phyloP scores from a whole-genome alignment of 2,888 invertebrate species.

The Drosophila vallismaia region DNA sequence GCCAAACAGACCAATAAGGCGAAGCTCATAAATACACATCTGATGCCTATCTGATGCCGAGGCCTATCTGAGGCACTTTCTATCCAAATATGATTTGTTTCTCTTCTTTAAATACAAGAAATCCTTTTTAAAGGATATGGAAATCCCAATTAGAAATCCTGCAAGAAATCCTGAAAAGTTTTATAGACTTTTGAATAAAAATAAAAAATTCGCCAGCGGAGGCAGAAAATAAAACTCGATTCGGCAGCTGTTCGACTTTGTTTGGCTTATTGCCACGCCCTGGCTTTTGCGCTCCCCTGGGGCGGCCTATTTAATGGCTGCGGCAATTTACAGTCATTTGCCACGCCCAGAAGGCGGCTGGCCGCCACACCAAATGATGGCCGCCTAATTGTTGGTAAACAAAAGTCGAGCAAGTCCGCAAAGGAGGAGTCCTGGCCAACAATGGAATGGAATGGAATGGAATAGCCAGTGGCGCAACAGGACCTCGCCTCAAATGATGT shows the following conservation, averaged over 20 bases:
- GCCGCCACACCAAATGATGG: conserved; percentile 46
- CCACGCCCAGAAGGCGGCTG: conserved; percentile 59
- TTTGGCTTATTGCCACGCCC: conserved; percentile 50
- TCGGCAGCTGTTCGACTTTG: conserved; percentile 22
- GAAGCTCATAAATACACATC: too few relatives aligned
- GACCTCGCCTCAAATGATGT: conserved; percentile 73
- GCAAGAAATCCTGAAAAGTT: too few relatives aligned
- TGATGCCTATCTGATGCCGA: not conserved
- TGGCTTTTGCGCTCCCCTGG: conserved; percentile 17
- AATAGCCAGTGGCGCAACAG: conserved; percentile 60
- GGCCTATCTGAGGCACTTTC: not conserved
- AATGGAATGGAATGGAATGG: conserved; percentile 30
- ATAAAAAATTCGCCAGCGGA: conserved; percentile 20
- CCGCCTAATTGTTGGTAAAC: conserved; percentile 76
- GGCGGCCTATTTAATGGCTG: conserved; percentile 65
- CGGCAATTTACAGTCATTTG: conserved; percentile 72
- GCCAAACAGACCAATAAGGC: too few relatives aligned
- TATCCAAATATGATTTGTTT: too few relatives aligned
- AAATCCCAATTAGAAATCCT: too few relatives aligned
- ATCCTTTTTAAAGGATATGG: too few relatives aligned
- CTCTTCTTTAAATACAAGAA: too few relatives aligned
- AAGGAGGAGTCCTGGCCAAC: conserved; percentile 30
- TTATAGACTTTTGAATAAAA: not conserved
- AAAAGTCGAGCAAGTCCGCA: conserved; percentile 53
- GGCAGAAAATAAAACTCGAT: conserved; percentile 14